Percentiles rank a stretch among this genome's conserved stretches.
Evolutionary conservation across 2,888 invertebrate genomes (phyloP).

Genomic region (Choreutis nemorana): DNA sequence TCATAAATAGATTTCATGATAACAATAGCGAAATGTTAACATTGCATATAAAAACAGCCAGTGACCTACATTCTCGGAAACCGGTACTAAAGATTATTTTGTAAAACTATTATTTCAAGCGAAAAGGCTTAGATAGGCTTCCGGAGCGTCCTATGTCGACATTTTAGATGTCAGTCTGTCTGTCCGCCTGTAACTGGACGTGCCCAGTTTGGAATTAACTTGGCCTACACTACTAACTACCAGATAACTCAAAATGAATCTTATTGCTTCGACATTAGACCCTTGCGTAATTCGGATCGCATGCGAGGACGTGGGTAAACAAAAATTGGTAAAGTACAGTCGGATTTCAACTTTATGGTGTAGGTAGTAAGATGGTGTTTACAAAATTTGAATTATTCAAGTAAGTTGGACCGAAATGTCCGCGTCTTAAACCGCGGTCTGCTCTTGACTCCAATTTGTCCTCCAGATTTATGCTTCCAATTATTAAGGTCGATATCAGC

Average conservation of each 20-base stretch:
- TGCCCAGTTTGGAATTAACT: conserved; percentile 48
- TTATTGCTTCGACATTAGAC: conserved; percentile 16
- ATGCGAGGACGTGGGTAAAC: no score
- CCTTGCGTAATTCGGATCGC: no score
- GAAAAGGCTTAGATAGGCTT: no score
- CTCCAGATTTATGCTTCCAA: conserved; percentile 53
- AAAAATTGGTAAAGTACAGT: conserved; percentile 9
- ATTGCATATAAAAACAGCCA: no score
- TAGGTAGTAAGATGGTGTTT: no score
- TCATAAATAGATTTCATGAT: no score
- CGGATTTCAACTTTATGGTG: conserved; percentile 17
- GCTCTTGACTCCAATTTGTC: conserved; percentile 46
- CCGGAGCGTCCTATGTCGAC: no score
- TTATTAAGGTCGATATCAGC: conserved; percentile 35
- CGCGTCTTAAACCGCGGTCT: conserved; percentile 35
- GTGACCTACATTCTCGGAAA: no score
- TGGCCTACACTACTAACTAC: conserved; percentile 22
- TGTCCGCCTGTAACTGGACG: conserved; percentile 34
- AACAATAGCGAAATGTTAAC: no score
- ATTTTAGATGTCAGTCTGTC: conserved; percentile 37
- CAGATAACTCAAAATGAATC: conserved; percentile 17
- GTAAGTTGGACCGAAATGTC: conserved; percentile 32
- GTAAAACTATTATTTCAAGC: no score
- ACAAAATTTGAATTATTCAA: no score
- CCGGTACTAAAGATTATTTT: no score